phyloP scores from a whole-genome alignment of 1,140 invertebrate species.

The fruit fly (Drosophila melanogaster) region Release_6_plus_ISO1_MT NT_033777.3:10150501-10151000 shows the following conservation, averaged over 20 bases:
- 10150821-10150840: slow-evolving; percentile 69
- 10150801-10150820: slow-evolving; percentile 63
- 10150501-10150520: slow-evolving; percentile 25
- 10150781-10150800: slow-evolving; percentile 45
- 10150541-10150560: slow-evolving; percentile 57
- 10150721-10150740: slow-evolving; percentile 8
- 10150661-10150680: slow-evolving; percentile 4
- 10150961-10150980: slow-evolving; percentile 63
- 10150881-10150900: slow-evolving; percentile 34
- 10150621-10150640: slow-evolving; percentile 48
- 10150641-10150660: slow-evolving; percentile 19
- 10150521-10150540: slow-evolving; percentile 46
- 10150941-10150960: slow-evolving; percentile 69
- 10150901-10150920: slow-evolving; percentile 68
- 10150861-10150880: slow-evolving; percentile 5
- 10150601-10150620: slow-evolving; percentile 73
- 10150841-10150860: slow-evolving; percentile 20
- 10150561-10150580: slow-evolving; percentile 54
- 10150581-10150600: slow-evolving; percentile 62
- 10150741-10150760: slow-evolving; percentile 39
- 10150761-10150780: slow-evolving; percentile 69
- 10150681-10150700: slow-evolving; percentile 25
- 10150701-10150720: slow-evolving; percentile 35
- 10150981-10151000: slow-evolving; percentile 59
- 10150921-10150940: slow-evolving; percentile 71